A percentile compares a stretch with the other conserved stretches of the same genome.
Evolutionary conservation across 2,888 invertebrate genomes (phyloP).

Genomic region (Tinea pellionella): DNA sequence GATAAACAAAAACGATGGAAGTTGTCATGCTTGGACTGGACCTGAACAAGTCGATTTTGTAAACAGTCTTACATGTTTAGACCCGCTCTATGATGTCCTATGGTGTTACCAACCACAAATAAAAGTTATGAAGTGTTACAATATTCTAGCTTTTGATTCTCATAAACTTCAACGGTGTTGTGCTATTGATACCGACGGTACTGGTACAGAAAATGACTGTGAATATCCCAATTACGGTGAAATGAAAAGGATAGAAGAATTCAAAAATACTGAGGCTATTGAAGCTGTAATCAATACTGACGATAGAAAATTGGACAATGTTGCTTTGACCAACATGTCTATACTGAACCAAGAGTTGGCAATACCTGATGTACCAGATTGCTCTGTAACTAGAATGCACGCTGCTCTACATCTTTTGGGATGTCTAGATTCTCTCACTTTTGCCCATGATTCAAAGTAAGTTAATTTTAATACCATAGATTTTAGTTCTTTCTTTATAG

Average conservation of each 20-base stretch:
- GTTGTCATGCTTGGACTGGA: conserved; percentile 85
- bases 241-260: conserved; percentile 54
- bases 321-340: conserved; percentile 60
- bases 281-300: conserved; percentile 37
- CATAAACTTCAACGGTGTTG: conserved; percentile 53
- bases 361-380: conserved; percentile 77
- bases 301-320: conserved; percentile 34
- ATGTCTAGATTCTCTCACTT: conserved; percentile 88
- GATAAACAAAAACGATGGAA: conserved; percentile 89
- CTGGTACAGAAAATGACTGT: conserved; percentile 25
- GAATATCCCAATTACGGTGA: conserved; percentile 54
- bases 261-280: conserved; percentile 45
- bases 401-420: conserved; percentile 91
- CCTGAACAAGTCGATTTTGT: conserved; percentile 87
- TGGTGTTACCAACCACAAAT: conserved; percentile 88
- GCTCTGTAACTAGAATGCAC: conserved; percentile 83
- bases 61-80: conserved; percentile 83
- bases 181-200: conserved; percentile 34
- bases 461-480: conserved; percentile 17
- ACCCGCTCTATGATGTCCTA: conserved; percentile 91
- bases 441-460: conserved; percentile 79
- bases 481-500: background rate
- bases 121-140: conserved; percentile 79
- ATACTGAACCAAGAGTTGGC: conserved; percentile 86
- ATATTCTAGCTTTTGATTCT: conserved; percentile 83